A percentile compares a stretch with the other conserved stretches of the same genome.
Conservation (phyloP, 2,888 invertebrate genomes). For the Platycheirus albimanus region DNA sequence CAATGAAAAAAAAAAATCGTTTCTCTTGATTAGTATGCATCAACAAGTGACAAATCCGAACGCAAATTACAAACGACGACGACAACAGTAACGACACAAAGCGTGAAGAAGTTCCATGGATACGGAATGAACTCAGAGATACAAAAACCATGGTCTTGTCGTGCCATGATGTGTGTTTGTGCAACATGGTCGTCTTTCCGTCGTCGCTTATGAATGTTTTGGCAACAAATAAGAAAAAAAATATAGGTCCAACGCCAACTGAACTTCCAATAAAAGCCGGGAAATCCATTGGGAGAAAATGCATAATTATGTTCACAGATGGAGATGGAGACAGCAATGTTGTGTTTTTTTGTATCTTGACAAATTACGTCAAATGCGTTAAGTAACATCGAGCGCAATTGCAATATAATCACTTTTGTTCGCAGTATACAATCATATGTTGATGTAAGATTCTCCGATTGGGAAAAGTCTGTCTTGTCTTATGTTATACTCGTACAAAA, state of each 20-base stretch:
- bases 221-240: background rate
- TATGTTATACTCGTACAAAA: conserved; percentile 2
- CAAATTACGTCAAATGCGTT: conserved; percentile 57
- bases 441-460: conserved; percentile 15
- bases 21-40: conserved; percentile 72
- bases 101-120: conserved; percentile 27
- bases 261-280: conserved; percentile 17
- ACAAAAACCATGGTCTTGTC: too few species aligned
- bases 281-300: conserved; percentile 46
- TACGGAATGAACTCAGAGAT: too few species aligned
- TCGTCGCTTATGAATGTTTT: conserved; percentile 45
- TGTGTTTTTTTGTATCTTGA: too few species aligned
- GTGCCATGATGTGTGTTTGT: too few species aligned
- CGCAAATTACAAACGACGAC: conserved; percentile 54
- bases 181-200: too few species aligned
- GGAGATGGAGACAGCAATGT: conserved; percentile 31
- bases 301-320: conserved; percentile 53
- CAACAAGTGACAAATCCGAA: conserved; percentile 69
- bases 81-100: conserved; percentile 12
- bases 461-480: too few species aligned
- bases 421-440: conserved; percentile 6
- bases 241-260: conserved; percentile 5
- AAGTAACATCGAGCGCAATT: conserved; percentile 56
- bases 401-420: conserved; percentile 8
- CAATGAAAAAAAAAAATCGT: conserved; percentile 21